These are phyloP conservation scores for Scolanthus callimorphus DNA, from an alignment of 92 coral and sea anemone genomes.

Conservation along the genomic window DNA sequence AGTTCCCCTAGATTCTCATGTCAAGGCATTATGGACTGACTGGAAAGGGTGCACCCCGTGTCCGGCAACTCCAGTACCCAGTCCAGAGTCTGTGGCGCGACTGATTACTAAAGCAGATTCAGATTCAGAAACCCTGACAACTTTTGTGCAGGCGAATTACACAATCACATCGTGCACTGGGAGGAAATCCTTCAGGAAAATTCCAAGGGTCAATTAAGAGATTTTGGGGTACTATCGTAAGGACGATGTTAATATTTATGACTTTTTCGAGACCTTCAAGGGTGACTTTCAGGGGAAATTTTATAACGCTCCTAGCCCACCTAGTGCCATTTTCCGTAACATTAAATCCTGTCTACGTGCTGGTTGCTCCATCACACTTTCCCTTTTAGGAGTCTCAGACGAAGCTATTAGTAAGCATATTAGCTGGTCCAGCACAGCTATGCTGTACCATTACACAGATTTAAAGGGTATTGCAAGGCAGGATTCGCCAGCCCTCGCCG, in stretches of 20 bases:
- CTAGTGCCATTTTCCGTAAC: constrained; percentile 15
- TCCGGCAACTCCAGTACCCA: neutral
- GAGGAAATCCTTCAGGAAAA: neutral
- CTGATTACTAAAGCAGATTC: neutral
- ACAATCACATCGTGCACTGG: neutral
- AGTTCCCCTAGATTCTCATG: too few relatives aligned
- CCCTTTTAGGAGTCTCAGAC: too few relatives aligned
- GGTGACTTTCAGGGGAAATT: too few relatives aligned
- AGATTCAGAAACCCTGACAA: neutral
- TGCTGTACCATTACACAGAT: too few relatives aligned
- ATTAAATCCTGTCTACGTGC: constrained; percentile 28
- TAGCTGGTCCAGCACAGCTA: too few relatives aligned
- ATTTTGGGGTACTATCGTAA: neutral
- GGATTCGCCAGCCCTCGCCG: too few relatives aligned
- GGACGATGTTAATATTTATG: neutral
- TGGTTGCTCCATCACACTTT: too few relatives aligned
- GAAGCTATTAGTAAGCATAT: too few relatives aligned
- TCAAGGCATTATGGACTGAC: neutral
- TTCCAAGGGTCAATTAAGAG: neutral
- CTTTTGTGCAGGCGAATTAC: neutral
- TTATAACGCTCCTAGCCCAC: constrained; percentile 14
- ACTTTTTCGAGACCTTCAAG: constrained; percentile 3
- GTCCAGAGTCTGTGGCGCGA: neutral
- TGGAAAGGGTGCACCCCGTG: neutral
- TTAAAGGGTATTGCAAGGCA: too few relatives aligned